Percentiles rank a stretch among this genome's conserved stretches.
Conservation (phyloP, 1,140 invertebrate genomes). For the Ceratoteleas bidentatus region DNA sequence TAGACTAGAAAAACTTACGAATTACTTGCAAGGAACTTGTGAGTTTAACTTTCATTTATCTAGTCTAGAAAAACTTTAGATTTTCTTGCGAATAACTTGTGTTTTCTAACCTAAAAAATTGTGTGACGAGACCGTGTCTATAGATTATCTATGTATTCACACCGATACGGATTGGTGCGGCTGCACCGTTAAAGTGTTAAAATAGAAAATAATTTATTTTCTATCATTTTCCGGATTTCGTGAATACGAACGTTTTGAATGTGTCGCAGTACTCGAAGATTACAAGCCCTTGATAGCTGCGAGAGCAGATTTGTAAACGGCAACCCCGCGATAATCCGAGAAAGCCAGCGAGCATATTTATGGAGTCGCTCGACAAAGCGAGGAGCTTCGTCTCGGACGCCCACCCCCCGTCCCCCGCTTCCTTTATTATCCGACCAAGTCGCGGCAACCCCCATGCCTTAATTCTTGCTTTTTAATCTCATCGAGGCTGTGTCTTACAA, state of each 20-base stretch:
- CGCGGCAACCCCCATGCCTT: conserved; percentile 49
- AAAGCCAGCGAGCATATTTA: conserved; percentile 67
- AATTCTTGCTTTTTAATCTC: conserved; percentile 67
- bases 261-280: conserved; percentile 53
- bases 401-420: conserved; percentile 9
- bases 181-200: no score
- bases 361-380: conserved; percentile 61
- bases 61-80: no score
- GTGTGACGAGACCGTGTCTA: no score
- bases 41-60: no score
- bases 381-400: background rate
- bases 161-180: no score
- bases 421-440: conserved; percentile 54
- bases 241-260: conserved; percentile 31
- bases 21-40: no score
- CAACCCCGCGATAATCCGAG: conserved; percentile 68
- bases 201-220: no score
- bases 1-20: no score
- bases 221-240: background rate
- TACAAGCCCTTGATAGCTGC: conserved; percentile 59
- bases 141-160: no score
- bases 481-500: conserved; percentile 73
- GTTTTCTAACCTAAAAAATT: no score
- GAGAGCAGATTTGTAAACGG: conserved; percentile 67
- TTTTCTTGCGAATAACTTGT: no score